These are phyloP conservation scores for Drosophila hamatofila DNA, from an alignment of 2,888 invertebrate species.

Conservation along the genomic window DNA sequence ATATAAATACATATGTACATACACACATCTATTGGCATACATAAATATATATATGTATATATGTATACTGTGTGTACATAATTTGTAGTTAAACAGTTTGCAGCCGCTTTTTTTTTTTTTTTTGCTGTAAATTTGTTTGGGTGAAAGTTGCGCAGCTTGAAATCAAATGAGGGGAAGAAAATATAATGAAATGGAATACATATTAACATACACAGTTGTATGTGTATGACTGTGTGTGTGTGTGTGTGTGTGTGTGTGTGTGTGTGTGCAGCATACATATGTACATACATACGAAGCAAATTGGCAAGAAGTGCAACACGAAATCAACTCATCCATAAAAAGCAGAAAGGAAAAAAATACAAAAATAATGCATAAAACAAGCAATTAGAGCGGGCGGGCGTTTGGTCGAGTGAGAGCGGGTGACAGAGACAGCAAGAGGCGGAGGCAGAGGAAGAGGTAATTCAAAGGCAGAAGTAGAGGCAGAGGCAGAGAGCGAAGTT, in stretches of 20 bases:
- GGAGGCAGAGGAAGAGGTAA: neutral
- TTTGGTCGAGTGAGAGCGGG: neutral
- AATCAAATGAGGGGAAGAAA: constrained; percentile 60
- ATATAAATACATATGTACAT: neutral
- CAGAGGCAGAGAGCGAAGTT: constrained; percentile 1
- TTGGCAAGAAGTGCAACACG: constrained; percentile 54
- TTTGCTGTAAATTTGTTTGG: constrained; percentile 54
- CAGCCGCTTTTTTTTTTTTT: constrained; percentile 12
- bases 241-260: neutral
- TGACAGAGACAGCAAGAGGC: neutral
- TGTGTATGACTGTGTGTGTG: neutral
- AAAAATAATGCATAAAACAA: constrained; percentile 20
- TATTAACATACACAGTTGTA: constrained; percentile 27
- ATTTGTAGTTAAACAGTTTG: constrained; percentile 27
- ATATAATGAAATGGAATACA: constrained; percentile 38
- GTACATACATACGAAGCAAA: constrained; percentile 2
- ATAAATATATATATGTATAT: neutral
- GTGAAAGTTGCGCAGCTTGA: constrained; percentile 70
- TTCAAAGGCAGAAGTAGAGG: neutral
- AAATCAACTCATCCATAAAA: constrained; percentile 54
- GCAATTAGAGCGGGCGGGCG: constrained; percentile 1
- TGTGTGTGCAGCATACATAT: constrained; percentile 5
- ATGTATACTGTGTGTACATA: constrained; percentile 10
- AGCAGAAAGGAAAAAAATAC: constrained; percentile 17
- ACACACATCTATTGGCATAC: neutral